Evolutionary conservation across 2,797 vertebrate genomes (phyloP).

Genomic region (Chelmon rostratus): DNA sequence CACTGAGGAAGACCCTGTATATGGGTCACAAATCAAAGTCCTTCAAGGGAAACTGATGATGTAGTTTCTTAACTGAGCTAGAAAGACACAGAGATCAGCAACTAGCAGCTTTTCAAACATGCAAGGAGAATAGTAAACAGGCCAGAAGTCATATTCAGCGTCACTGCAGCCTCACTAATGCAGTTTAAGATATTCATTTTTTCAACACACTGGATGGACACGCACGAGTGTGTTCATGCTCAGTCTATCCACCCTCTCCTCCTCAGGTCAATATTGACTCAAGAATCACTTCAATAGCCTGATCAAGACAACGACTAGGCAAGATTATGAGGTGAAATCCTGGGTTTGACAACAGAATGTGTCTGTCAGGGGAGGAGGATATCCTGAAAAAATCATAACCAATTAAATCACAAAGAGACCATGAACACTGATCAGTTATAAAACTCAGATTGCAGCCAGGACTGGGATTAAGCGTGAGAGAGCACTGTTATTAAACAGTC

Average conservation of each 20-base stretch:
- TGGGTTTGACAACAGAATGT: slow-evolving; percentile 7
- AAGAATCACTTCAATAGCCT: slow-evolving; percentile 2
- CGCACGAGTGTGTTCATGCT: not conserved
- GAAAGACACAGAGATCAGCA: too few species aligned
- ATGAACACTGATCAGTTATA: not conserved
- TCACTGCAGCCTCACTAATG: not conserved
- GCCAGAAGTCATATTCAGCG: not conserved
- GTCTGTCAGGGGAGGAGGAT: slow-evolving; percentile 15
- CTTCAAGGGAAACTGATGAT: not conserved
- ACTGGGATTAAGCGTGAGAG: not conserved
- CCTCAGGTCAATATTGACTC: slow-evolving; percentile 63
- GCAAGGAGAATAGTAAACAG: not conserved
- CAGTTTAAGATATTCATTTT: too few species aligned
- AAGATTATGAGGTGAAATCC: slow-evolving; percentile 25
- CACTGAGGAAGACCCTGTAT: not conserved
- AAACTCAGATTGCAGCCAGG: not conserved
- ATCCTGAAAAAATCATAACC: not conserved
- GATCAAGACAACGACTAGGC: slow-evolving; percentile 15
- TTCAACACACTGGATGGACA: not conserved
- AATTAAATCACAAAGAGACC: slow-evolving; percentile 36
- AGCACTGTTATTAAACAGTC: not conserved
- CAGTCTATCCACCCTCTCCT: slow-evolving; percentile 5
- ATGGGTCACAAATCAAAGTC: slow-evolving; percentile 19
- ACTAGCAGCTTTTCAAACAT: slow-evolving; percentile 7
- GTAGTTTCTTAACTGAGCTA: not conserved